phyloP scores from a whole-genome alignment of 2,888 invertebrate genomes.

The Pyrrhosoma nymphula region DNA sequence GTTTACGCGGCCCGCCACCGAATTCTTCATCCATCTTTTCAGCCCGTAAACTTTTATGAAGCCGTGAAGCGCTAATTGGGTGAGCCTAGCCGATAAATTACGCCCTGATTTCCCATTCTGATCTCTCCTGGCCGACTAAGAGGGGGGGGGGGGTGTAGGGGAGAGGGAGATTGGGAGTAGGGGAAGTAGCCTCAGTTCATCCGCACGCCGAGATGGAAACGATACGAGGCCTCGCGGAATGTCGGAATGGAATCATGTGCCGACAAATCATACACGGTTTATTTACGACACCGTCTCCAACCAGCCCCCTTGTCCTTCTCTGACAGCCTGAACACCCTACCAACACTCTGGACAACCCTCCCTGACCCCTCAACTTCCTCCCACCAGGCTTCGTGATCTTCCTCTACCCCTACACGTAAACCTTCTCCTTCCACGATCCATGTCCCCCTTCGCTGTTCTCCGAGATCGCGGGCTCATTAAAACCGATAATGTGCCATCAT shows the following conservation, averaged over 20 bases:
- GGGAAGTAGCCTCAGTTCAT: too few species aligned
- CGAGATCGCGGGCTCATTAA: conserved; percentile 26
- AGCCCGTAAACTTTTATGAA: conserved; percentile 51
- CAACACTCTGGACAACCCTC: neutral
- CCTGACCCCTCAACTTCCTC: too few species aligned
- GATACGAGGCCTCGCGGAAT: conserved; percentile 30
- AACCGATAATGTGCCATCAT: conserved; percentile 51
- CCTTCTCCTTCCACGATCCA: too few species aligned
- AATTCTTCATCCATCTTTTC: conserved; percentile 46
- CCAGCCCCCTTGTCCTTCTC: neutral
- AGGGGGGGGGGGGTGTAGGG: too few species aligned
- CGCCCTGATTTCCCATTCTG: conserved; percentile 48
- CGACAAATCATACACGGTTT: conserved; percentile 51
- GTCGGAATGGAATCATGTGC: conserved; percentile 42
- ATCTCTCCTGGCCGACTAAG: neutral
- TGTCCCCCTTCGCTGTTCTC: neutral
- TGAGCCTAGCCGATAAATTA: conserved; percentile 45
- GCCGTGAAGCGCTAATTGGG: conserved; percentile 62
- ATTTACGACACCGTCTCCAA: conserved; percentile 1
- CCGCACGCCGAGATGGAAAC: neutral
- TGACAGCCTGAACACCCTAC: too few species aligned
- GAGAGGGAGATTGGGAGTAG: too few species aligned
- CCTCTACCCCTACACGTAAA: too few species aligned
- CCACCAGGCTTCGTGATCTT: too few species aligned
- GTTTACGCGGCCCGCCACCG: conserved; percentile 8